Evolutionary conservation across 2,113 vertebrate species (phyloP).

Genomic region (human (Homo sapiens)): DNA sequence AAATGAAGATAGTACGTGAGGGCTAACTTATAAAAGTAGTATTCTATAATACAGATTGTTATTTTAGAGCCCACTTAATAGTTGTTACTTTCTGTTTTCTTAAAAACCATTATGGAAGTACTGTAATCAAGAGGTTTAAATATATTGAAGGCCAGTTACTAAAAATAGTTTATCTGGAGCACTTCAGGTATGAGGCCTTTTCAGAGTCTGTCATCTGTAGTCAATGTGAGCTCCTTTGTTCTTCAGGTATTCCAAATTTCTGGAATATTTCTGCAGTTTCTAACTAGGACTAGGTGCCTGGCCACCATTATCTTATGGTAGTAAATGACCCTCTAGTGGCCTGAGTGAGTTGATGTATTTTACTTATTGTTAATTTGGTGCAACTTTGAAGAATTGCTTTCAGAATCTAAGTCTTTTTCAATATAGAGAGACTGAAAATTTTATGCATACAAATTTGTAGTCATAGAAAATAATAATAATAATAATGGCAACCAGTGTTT

Average conservation of each 20-base stretch:
- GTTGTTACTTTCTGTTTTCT: not conserved
- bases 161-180: not conserved
- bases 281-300: not conserved
- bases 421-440: not conserved
- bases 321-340: not conserved
- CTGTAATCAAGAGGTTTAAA: not conserved
- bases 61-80: not conserved
- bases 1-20: not conserved
- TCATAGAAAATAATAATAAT: not conserved
- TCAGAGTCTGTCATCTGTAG: not conserved
- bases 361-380: not conserved
- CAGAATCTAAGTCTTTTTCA: not conserved
- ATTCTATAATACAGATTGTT: not conserved
- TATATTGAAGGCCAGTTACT: not conserved
- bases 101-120: constrained; percentile 14
- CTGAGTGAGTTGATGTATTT: not conserved
- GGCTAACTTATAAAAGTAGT: not conserved
- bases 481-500: not conserved
- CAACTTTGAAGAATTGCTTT: constrained; percentile 1
- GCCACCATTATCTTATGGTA: not conserved
- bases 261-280: constrained; percentile 2
- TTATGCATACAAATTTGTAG: not conserved
- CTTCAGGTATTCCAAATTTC: constrained; percentile 23
- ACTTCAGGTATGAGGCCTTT: not conserved
- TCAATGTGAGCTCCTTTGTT: not conserved